A percentile compares a stretch with the other conserved stretches of the same genome.
These are phyloP conservation scores for Synchiropus splendidus DNA, from an alignment of 2,113 vertebrate genomes.

Conservation along the genomic window DNA sequence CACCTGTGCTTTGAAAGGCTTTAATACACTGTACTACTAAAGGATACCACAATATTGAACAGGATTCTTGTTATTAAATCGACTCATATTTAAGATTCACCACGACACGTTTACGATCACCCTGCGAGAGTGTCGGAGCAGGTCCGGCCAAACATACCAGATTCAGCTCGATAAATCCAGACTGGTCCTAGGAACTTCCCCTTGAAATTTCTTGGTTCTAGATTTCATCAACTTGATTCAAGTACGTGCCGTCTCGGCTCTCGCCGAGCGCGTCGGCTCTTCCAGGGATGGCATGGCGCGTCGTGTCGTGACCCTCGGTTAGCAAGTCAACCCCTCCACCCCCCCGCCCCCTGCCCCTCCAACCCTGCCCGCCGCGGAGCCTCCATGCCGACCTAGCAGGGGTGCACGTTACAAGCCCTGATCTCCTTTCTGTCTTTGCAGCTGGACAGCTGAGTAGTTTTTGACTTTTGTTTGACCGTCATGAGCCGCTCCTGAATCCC, in stretches of 20 bases:
- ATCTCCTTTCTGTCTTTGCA: conserved; percentile 99
- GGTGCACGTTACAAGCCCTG: conserved; percentile 91
- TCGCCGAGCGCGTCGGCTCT: conserved; percentile 53
- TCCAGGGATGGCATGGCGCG: conserved; percentile 43
- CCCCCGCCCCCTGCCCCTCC: conserved; percentile 5
- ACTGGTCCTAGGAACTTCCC: no score
- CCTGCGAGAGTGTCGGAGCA: conserved; percentile 59
- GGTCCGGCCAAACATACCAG: conserved; percentile 52
- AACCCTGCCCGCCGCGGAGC: conserved; percentile 4
- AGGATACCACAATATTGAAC: conserved; percentile 56
- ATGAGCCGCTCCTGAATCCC: conserved; percentile 95
- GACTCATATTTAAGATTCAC: conserved; percentile 56
- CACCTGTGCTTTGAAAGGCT: conserved; percentile 72
- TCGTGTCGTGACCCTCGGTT: conserved; percentile 11
- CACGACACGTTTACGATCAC: conserved; percentile 73
- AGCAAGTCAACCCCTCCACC: no score
- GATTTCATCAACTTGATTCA: neutral
- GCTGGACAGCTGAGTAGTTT: conserved; percentile 83
- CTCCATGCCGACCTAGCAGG: conserved; percentile 73
- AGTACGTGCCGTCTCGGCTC: conserved; percentile 61
- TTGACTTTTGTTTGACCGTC: conserved; percentile 92
- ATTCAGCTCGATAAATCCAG: conserved; percentile 16
- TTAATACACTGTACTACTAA: conserved; percentile 54
- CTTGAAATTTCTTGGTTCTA: neutral
- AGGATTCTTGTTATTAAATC: conserved; percentile 53